Conservation (phyloP, 2,888 invertebrate species). For the Scotopteryx bipunctaria region DNA sequence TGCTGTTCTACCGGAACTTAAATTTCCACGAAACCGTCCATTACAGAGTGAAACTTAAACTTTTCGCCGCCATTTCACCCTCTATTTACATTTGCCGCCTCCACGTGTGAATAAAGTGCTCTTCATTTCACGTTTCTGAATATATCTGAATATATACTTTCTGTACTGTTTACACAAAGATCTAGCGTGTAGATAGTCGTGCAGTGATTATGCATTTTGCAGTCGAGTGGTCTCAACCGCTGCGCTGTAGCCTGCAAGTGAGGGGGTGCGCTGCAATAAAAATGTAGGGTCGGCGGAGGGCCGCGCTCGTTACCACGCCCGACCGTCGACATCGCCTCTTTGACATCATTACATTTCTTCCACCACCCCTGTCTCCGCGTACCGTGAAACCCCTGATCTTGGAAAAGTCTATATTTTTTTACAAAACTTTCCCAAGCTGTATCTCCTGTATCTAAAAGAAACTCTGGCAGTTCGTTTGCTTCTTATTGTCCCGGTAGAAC, state of each 20-base stretch:
- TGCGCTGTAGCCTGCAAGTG: constrained; percentile 40
- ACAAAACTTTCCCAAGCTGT: constrained; percentile 22
- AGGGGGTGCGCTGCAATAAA: constrained; percentile 67
- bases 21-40: constrained; percentile 34
- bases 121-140: constrained; percentile 22
- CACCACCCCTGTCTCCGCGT: constrained; percentile 56
- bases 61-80: constrained; percentile 29
- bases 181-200: constrained; percentile 50
- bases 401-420: constrained; percentile 15
- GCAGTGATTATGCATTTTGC: constrained; percentile 73
- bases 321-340: constrained; percentile 52
- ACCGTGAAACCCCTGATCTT: constrained; percentile 41
- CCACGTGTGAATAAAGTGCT: constrained; percentile 25
- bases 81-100: constrained; percentile 24
- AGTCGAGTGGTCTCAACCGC: constrained; percentile 64
- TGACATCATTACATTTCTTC: constrained; percentile 72
- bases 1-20: constrained; percentile 32
- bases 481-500: constrained; percentile 13
- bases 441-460: constrained; percentile 17
- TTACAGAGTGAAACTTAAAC: constrained; percentile 31
- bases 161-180: constrained; percentile 61
- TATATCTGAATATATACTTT: constrained; percentile 26
- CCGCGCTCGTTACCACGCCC: constrained; percentile 48
- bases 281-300: constrained; percentile 57
- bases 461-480: constrained; percentile 19